phyloP scores from a whole-genome alignment of 2,113 vertebrate genomes.

The Alexandromys fortis region DNA sequence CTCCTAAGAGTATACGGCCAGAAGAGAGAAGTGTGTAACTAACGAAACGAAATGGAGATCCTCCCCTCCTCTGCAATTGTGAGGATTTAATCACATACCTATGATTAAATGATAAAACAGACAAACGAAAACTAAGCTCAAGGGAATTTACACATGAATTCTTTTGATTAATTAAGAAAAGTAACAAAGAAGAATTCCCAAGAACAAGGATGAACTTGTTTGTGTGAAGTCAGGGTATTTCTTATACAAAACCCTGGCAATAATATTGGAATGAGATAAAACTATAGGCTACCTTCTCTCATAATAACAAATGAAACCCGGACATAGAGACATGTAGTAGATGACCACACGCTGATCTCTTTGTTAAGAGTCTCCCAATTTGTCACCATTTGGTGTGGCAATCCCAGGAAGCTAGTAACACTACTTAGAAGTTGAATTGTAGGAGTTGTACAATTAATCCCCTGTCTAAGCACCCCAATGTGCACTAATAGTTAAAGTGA shows the following conservation, averaged over 20 bases:
- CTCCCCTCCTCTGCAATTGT: not conserved
- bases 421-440: not conserved
- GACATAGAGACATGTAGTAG: not conserved
- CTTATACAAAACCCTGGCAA: not conserved
- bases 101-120: not conserved
- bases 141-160: not conserved
- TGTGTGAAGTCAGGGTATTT: slow-evolving; percentile 18
- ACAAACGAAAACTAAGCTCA: not conserved
- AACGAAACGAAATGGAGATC: not conserved
- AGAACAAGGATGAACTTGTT: not conserved
- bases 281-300: not conserved
- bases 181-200: not conserved
- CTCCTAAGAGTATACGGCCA: not conserved
- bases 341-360: not conserved
- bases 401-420: not conserved
- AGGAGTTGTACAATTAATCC: not conserved
- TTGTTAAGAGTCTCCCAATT: not conserved
- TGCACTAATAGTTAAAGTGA: not conserved
- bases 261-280: slow-evolving; percentile 30
- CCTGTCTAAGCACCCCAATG: not conserved
- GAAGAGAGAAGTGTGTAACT: not conserved
- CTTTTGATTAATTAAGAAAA: slow-evolving; percentile 7
- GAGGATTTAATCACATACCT: not conserved
- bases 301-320: not conserved
- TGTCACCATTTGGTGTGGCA: not conserved